Percentiles rank a stretch among this genome's conserved stretches.
These are phyloP conservation scores for Bathynomus jamesi DNA, from an alignment of 1,140 invertebrate genomes.

Conservation along the genomic window DNA sequence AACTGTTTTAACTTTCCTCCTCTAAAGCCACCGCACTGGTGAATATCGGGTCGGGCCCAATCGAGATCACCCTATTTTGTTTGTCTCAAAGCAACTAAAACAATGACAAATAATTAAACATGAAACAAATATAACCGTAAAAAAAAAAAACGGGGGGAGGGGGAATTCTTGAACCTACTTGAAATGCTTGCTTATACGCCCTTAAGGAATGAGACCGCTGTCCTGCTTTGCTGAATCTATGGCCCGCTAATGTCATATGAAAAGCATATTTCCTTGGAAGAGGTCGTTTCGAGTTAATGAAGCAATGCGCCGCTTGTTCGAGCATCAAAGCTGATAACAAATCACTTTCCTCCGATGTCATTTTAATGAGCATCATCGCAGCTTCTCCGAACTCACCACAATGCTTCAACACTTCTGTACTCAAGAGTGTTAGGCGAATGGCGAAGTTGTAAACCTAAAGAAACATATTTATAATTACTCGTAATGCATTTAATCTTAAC, in stretches of 20 bases:
- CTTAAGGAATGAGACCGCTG: conserved; percentile 81
- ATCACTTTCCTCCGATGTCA: conserved; percentile 92
- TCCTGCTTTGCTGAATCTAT: conserved; percentile 79
- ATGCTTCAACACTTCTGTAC: conserved; percentile 73
- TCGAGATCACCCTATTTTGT: too few relatives aligned
- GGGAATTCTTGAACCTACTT: too few relatives aligned
- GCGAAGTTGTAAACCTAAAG: conserved; percentile 54
- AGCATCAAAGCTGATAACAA: conserved; percentile 69
- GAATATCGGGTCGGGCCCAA: too few relatives aligned
- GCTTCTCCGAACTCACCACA: conserved; percentile 72
- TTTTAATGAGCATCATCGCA: conserved; percentile 83
- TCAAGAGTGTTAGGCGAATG: conserved; percentile 77
- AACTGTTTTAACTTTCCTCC: too few relatives aligned
- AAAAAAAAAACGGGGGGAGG: too few relatives aligned
- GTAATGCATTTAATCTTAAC: background rate
- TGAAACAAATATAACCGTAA: too few relatives aligned
- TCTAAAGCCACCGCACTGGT: too few relatives aligned
- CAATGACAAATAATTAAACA: too few relatives aligned
- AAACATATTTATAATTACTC: background rate
- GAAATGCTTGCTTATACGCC: conserved; percentile 85
- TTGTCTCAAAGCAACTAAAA: too few relatives aligned
- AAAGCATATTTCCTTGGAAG: conserved; percentile 94
- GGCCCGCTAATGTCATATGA: conserved; percentile 89
- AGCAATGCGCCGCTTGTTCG: conserved; percentile 92
- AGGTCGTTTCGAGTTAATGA: conserved; percentile 60